phyloP scores from a whole-genome alignment of 2,797 vertebrate species.

The Cercopithecus mitis region DNA sequence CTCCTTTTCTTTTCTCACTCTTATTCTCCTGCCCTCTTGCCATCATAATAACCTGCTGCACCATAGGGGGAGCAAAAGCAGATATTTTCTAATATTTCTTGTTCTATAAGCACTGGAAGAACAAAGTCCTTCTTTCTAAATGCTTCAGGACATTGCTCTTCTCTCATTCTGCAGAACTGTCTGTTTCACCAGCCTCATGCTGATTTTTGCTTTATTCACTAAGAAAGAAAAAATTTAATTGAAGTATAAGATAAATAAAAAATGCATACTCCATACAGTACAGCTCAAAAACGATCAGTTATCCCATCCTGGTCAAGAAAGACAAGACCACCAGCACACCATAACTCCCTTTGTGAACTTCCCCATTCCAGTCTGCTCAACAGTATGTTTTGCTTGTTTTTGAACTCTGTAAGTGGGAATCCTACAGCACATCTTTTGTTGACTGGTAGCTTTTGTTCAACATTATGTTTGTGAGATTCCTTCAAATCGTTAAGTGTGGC shows the following conservation, averaged over 20 bases:
- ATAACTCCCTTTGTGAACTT: not conserved
- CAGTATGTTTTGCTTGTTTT: not conserved
- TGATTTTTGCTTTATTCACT: constrained; percentile 22
- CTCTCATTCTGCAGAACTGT: not conserved
- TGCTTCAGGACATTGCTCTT: not conserved
- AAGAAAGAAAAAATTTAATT: constrained; percentile 41
- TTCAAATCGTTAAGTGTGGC: not conserved
- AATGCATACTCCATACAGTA: not conserved
- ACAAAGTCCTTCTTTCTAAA: not conserved
- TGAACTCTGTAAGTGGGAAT: not conserved
- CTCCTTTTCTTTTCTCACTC: not conserved
- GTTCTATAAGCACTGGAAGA: not conserved
- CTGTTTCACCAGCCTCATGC: not conserved
- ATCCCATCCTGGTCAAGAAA: not conserved
- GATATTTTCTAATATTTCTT: not conserved
- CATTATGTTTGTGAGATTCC: not conserved
- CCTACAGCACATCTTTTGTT: not conserved
- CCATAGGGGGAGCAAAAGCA: not conserved
- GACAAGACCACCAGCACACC: not conserved
- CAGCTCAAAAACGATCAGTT: not conserved
- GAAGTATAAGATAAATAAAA: not conserved
- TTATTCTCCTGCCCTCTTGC: not conserved
- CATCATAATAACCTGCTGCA: not conserved
- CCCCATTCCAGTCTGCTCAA: not conserved
- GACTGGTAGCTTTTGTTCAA: not conserved